Conservation (phyloP, 2,888 invertebrate genomes). For the Teleogryllus oceanicus region DNA sequence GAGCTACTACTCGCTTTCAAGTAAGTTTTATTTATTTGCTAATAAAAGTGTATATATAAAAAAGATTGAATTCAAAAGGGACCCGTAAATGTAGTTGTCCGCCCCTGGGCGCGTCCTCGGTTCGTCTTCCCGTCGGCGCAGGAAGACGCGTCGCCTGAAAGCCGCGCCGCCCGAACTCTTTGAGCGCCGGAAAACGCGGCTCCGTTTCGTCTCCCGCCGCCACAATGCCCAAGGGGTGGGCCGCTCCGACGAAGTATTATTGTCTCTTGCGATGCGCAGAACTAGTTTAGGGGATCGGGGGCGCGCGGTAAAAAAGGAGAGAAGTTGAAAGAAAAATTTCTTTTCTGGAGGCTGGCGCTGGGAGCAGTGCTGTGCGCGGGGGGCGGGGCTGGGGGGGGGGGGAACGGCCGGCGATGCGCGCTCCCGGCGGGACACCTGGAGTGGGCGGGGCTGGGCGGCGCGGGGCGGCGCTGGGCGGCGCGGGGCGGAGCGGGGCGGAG, state of each 20-base stretch:
- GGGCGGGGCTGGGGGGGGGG: not conserved
- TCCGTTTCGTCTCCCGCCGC: not conserved
- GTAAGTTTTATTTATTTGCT: too few relatives aligned
- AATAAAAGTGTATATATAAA: too few relatives aligned
- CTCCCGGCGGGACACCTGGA: not conserved
- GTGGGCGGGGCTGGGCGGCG: not conserved
- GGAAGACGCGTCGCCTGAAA: too few relatives aligned
- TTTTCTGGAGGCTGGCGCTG: not conserved
- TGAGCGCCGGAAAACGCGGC: not conserved
- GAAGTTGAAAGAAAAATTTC: conserved; percentile 18
- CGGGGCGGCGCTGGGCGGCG: conserved; percentile 35
- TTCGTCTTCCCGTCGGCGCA: too few relatives aligned
- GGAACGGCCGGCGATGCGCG: not conserved
- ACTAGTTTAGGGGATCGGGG: not conserved
- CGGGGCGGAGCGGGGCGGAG: conserved; percentile 38
- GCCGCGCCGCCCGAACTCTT: too few relatives aligned
- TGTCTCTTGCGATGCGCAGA: not conserved
- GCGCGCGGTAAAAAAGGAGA: not conserved
- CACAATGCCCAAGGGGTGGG: not conserved
- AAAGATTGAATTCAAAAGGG: too few relatives aligned
- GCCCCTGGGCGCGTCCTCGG: too few relatives aligned
- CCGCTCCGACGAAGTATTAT: not conserved
- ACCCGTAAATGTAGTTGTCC: too few relatives aligned
- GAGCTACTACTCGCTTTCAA: too few relatives aligned
- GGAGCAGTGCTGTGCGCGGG: not conserved